phyloP scores from a whole-genome alignment of 2,888 invertebrate species.

The Cantharis rufa region DNA sequence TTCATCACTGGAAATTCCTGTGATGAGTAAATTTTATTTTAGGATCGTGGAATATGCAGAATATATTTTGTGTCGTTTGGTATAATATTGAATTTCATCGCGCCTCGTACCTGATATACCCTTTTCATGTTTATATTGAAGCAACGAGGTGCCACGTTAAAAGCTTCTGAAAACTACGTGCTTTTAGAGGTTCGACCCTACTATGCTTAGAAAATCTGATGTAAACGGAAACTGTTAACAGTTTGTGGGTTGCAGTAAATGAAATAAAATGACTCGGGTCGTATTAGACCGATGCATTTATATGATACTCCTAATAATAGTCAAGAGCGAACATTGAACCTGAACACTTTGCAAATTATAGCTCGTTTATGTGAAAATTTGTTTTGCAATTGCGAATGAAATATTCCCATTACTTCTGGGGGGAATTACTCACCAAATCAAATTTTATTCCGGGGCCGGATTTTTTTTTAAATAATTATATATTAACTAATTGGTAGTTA shows the following conservation, averaged over 20 bases:
- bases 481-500: too few relatives aligned
- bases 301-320: constrained; percentile 27
- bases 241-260: constrained; percentile 9
- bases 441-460: not conserved
- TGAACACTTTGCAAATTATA: constrained; percentile 15
- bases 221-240: constrained; percentile 15
- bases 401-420: not conserved
- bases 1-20: not conserved
- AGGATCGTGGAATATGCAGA: not conserved
- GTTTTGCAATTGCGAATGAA: not conserved
- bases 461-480: not conserved
- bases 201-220: not conserved
- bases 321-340: constrained; percentile 27
- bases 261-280: constrained; percentile 21
- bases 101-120: not conserved
- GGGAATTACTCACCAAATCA: not conserved
- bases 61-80: not conserved
- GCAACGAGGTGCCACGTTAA: not conserved
- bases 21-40: not conserved
- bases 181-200: not conserved
- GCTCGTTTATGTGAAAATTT: constrained; percentile 24
- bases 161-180: not conserved
- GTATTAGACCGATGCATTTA: constrained; percentile 22
- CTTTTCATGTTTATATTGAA: not conserved
- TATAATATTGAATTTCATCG: not conserved